phyloP scores from a whole-genome alignment of 1,140 invertebrate species.

The Procambarus clarkii region DNA sequence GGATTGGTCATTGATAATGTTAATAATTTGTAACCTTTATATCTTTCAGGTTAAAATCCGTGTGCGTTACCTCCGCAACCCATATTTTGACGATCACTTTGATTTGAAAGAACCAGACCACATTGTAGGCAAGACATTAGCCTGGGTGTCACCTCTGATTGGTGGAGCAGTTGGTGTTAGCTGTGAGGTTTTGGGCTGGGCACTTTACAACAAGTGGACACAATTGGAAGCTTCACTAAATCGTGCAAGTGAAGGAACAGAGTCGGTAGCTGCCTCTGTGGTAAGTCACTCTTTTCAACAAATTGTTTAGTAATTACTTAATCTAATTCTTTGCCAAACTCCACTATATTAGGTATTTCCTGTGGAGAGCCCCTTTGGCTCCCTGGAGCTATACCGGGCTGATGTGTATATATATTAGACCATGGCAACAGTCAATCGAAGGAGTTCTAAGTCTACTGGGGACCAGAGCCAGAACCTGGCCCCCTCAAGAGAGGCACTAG shows the following conservation, averaged over 20 bases:
- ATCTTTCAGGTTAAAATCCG: slow-evolving; percentile 82
- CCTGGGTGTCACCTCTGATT: slow-evolving; percentile 74
- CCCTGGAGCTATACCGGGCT: too few species aligned
- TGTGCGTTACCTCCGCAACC: slow-evolving; percentile 87
- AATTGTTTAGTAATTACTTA: too few species aligned
- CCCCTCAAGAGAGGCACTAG: too few species aligned
- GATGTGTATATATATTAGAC: too few species aligned
- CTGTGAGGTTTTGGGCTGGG: slow-evolving; percentile 83
- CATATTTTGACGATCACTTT: slow-evolving; percentile 91
- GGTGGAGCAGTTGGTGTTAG: slow-evolving; percentile 80
- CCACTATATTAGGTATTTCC: too few species aligned
- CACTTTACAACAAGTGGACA: slow-evolving; percentile 83
- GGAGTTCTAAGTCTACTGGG: too few species aligned
- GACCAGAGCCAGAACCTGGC: too few species aligned
- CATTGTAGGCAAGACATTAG: slow-evolving; percentile 88
- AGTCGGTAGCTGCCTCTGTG: slow-evolving; percentile 31
- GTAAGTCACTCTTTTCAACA: neutral
- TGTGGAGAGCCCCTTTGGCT: too few species aligned
- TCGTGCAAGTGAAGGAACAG: neutral
- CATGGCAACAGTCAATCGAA: too few species aligned
- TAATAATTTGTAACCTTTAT: neutral
- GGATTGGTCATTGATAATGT: too few species aligned
- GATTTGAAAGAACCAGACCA: slow-evolving; percentile 83
- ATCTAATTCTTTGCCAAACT: too few species aligned
- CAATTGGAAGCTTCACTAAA: slow-evolving; percentile 76